A percentile compares a stretch with the other conserved stretches of the same genome.
Conservation (phyloP, 2,888 invertebrate genomes). For the Schrankia costaestrigalis region DNA sequence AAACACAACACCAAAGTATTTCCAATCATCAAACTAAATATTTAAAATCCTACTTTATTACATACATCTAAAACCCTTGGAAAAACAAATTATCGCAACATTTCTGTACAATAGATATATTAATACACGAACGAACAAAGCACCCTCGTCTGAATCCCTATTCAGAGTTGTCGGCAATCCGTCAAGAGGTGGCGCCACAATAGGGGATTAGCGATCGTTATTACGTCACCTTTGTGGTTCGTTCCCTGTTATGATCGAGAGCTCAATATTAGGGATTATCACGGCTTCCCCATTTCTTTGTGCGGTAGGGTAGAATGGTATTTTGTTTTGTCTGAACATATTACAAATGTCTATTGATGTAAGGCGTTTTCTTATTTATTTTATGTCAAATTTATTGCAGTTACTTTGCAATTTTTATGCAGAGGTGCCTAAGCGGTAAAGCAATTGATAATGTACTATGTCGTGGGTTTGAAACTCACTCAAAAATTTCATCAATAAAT, state of each 20-base stretch:
- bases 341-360: too few relatives aligned
- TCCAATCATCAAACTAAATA: conserved; percentile 22
- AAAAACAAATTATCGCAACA: conserved; percentile 65
- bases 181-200: conserved; percentile 79
- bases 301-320: conserved; percentile 13
- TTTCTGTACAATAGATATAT: conserved; percentile 58
- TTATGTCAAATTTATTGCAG: too few relatives aligned
- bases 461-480: too few relatives aligned
- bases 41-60: conserved; percentile 36
- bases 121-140: conserved; percentile 67
- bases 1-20: too few relatives aligned
- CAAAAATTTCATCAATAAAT: too few relatives aligned
- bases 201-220: conserved; percentile 74
- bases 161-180: conserved; percentile 68
- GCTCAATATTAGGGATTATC: conserved; percentile 77
- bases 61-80: conserved; percentile 41
- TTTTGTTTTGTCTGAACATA: too few relatives aligned
- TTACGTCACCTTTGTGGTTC: conserved; percentile 75
- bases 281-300: conserved; percentile 62
- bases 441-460: too few relatives aligned
- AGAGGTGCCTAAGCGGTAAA: too few relatives aligned
- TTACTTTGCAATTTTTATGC: too few relatives aligned
- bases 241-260: conserved; percentile 69
- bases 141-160: conserved; percentile 67
- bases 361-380: too few relatives aligned